Evolutionary conservation across 2,113 vertebrate species (phyloP).

Genomic region (Chaetodon auriga): DNA sequence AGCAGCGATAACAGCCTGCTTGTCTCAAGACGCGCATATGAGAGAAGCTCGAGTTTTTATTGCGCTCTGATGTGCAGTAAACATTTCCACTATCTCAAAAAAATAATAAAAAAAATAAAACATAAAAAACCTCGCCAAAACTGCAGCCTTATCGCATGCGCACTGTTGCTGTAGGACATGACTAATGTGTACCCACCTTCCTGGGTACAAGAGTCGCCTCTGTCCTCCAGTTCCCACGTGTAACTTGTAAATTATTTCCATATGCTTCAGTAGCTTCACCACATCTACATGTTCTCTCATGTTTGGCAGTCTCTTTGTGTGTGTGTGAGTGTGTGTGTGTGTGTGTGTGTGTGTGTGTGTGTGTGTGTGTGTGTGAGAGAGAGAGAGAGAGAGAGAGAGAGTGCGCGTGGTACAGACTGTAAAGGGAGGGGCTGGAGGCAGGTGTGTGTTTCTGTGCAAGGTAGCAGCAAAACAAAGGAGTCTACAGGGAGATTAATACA

Average conservation of each 20-base stretch:
- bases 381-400: background rate
- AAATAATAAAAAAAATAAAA: background rate
- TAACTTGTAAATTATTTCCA: constrained; percentile 42
- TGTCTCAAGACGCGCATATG: constrained; percentile 42
- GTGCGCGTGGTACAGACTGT: background rate
- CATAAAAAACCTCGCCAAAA: background rate
- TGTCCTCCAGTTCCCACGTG: constrained; percentile 29
- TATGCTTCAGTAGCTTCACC: constrained; percentile 36
- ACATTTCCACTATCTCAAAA: constrained; percentile 35
- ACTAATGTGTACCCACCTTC: constrained; percentile 15
- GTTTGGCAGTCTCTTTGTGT: constrained; percentile 24
- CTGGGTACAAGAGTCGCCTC: constrained; percentile 24
- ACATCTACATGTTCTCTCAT: constrained; percentile 13
- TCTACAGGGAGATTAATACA: constrained; percentile 40
- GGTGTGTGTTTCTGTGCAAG: constrained; percentile 42
- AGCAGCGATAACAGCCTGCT: constrained; percentile 31
- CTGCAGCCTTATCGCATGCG: constrained; percentile 21
- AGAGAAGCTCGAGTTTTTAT: constrained; percentile 28
- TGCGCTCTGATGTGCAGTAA: constrained; percentile 38
- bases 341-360: constrained; percentile 14
- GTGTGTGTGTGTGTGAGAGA: constrained; percentile 17
- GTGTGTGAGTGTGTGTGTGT: constrained; percentile 7
- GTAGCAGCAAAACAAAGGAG: constrained; percentile 53
- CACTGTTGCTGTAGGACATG: constrained; percentile 37
- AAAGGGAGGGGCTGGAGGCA: constrained; percentile 51